These are phyloP conservation scores for Agrilus planipennis DNA, from an alignment of 1,140 invertebrate species.

Conservation along the genomic window DNA sequence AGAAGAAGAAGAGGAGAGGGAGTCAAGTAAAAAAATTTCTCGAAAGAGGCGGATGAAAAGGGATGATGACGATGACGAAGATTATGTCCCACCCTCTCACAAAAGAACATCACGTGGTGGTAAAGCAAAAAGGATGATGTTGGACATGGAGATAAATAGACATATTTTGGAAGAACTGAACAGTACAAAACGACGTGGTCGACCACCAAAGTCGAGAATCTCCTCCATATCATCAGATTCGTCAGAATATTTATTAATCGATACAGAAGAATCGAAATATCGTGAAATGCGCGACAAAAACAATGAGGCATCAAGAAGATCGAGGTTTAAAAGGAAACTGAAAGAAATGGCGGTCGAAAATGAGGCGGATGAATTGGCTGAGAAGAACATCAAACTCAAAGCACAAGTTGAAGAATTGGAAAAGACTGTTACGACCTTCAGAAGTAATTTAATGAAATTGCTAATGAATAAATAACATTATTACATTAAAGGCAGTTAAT, in stretches of 20 bases:
- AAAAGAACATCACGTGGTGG: constrained; percentile 7
- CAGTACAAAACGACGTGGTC: constrained; percentile 13
- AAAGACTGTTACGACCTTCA: constrained; percentile 26
- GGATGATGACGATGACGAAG: constrained; percentile 23
- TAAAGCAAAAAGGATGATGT: constrained; percentile 4
- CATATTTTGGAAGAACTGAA: constrained; percentile 1
- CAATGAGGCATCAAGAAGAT: constrained; percentile 62
- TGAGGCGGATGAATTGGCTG: constrained; percentile 22
- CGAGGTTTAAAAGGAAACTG: constrained; percentile 55
- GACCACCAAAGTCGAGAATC: constrained; percentile 22
- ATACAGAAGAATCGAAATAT: constrained; percentile 36
- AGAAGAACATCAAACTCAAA: constrained; percentile 27
- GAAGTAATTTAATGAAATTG: constrained; percentile 30
- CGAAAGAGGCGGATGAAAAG: constrained; percentile 9
- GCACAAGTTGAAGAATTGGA: constrained; percentile 30
- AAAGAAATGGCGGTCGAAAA: constrained; percentile 39
- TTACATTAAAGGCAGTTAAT: too few species aligned
- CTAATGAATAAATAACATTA: constrained; percentile 27
- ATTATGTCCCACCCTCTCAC: constrained; percentile 20
- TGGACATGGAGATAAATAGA: constrained; percentile 6
- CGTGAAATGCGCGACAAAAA: constrained; percentile 58
- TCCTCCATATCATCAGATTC: constrained; percentile 27
- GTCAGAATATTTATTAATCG: constrained; percentile 16
- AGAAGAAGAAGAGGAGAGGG: constrained; percentile 2
- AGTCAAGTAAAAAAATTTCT: constrained; percentile 2